Evolutionary conservation across 2,113 vertebrate genomes (phyloP).

Genomic region (Holacanthus passer): DNA sequence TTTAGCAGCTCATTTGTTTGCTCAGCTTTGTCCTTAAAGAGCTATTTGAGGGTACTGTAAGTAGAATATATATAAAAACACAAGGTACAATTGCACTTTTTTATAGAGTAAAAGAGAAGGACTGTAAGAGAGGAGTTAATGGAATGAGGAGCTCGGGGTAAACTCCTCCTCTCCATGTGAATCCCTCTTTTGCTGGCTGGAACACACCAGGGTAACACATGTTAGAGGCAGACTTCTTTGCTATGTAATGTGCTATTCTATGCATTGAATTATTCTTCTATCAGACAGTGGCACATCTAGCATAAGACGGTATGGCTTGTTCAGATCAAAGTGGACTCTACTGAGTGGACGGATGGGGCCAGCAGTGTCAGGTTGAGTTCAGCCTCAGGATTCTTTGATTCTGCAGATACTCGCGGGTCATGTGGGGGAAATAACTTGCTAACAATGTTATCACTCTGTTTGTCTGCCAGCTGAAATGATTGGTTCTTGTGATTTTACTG

Average conservation of each 20-base stretch:
- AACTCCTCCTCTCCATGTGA: conserved; percentile 30
- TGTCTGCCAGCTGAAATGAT: conserved; percentile 5
- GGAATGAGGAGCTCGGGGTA: conserved; percentile 7
- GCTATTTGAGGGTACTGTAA: conserved; percentile 75
- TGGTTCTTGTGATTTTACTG: conserved; percentile 16
- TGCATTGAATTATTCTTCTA: conserved; percentile 8
- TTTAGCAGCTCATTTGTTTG: conserved; percentile 50
- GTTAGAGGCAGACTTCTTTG: conserved; percentile 27
- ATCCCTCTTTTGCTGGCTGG: conserved; percentile 39
- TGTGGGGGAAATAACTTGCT: conserved; percentile 11
- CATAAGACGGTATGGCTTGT: conserved; percentile 63
- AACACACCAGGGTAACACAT: conserved; percentile 43
- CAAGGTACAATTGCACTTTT: conserved; percentile 88
- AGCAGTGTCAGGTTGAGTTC: conserved; percentile 67
- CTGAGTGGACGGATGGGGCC: conserved; percentile 61
- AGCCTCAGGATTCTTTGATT: conserved; percentile 37
- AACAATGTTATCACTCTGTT: conserved; percentile 15
- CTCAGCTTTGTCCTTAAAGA: conserved; percentile 85
- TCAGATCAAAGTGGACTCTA: conserved; percentile 44
- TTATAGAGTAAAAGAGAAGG: conserved; percentile 38
- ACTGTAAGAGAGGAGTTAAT: conserved; percentile 19
- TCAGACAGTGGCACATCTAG: conserved; percentile 54
- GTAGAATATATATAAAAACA: conserved; percentile 51
- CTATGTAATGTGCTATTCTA: conserved; percentile 42
- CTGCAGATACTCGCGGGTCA: not conserved